phyloP scores from a whole-genome alignment of 2,797 vertebrate species.

The Spinibarbus caldwelli region DNA sequence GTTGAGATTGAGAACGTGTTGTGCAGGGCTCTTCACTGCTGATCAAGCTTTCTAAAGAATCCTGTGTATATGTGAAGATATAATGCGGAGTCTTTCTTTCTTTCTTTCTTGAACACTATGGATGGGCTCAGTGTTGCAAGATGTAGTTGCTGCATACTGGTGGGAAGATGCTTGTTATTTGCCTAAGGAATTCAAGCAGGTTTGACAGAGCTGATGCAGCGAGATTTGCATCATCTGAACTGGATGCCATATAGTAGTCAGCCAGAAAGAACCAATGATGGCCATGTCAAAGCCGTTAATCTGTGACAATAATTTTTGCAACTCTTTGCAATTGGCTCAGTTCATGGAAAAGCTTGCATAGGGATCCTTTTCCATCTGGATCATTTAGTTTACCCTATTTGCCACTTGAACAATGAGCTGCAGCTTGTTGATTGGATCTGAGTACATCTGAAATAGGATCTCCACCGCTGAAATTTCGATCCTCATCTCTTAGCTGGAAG shows the following conservation, averaged over 20 bases:
- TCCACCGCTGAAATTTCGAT: conserved; percentile 16
- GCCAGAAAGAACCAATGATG: background rate
- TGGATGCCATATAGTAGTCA: background rate
- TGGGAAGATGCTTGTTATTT: background rate
- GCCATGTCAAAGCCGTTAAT: background rate
- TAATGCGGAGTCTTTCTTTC: background rate
- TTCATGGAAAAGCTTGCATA: too few relatives aligned
- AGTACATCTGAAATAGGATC: conserved; percentile 38
- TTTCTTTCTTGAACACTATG: background rate
- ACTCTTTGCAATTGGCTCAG: background rate
- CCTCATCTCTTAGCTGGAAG: conserved; percentile 41
- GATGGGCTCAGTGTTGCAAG: background rate
- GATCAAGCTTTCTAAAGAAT: too few relatives aligned
- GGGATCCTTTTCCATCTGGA: background rate
- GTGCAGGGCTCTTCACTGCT: too few relatives aligned
- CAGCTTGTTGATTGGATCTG: conserved; percentile 33
- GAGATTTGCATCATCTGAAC: conserved; percentile 2
- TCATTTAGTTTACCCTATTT: conserved; percentile 3
- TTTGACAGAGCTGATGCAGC: background rate
- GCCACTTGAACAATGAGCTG: conserved; percentile 12
- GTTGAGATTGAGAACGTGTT: too few relatives aligned
- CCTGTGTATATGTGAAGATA: too few relatives aligned
- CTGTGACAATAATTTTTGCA: background rate
- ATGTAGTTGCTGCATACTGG: background rate
- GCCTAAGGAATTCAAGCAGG: background rate